phyloP scores from a whole-genome alignment of 2,113 vertebrate genomes.

The Aplodontia rufa region DNA sequence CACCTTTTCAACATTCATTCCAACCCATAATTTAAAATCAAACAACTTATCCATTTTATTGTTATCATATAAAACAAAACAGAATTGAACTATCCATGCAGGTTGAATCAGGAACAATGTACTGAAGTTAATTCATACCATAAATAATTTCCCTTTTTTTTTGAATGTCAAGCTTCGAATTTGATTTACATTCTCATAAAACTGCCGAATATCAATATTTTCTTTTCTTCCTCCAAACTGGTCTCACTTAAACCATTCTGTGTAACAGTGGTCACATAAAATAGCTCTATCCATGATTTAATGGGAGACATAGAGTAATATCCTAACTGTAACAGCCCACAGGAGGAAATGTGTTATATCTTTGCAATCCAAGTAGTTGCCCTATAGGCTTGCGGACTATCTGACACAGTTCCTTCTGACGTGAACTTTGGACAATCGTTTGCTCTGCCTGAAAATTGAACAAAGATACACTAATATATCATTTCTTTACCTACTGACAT shows the following conservation, averaged over 20 bases:
- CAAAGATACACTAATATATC: conserved; percentile 73
- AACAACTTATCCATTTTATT: conserved; percentile 50
- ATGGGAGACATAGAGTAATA: conserved; percentile 78
- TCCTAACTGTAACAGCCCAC: conserved; percentile 75
- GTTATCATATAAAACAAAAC: conserved; percentile 24
- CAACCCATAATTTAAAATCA: conserved; percentile 56
- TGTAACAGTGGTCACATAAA: conserved; percentile 78
- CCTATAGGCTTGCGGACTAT: conserved; percentile 71
- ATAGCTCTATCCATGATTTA: conserved; percentile 80
- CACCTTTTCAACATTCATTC: conserved; percentile 58
- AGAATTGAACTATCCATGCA: background rate
- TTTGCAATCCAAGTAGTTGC: conserved; percentile 70
- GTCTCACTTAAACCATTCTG: conserved; percentile 72
- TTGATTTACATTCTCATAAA: conserved; percentile 81
- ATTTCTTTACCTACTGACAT: conserved; percentile 75
- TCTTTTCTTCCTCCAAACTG: conserved; percentile 56
- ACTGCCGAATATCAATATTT: conserved; percentile 48
- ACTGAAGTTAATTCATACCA: conserved; percentile 72
- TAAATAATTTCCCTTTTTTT: conserved; percentile 76
- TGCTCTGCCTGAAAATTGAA: conserved; percentile 83
- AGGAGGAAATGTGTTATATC: conserved; percentile 77
- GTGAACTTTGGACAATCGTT: conserved; percentile 74
- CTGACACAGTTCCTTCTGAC: conserved; percentile 69
- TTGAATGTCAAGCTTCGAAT: conserved; percentile 68
- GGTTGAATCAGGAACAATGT: conserved; percentile 65